A percentile compares a stretch with the other conserved stretches of the same genome.
Conservation (phyloP, 2,888 invertebrate species). For the Nineta flava region DNA sequence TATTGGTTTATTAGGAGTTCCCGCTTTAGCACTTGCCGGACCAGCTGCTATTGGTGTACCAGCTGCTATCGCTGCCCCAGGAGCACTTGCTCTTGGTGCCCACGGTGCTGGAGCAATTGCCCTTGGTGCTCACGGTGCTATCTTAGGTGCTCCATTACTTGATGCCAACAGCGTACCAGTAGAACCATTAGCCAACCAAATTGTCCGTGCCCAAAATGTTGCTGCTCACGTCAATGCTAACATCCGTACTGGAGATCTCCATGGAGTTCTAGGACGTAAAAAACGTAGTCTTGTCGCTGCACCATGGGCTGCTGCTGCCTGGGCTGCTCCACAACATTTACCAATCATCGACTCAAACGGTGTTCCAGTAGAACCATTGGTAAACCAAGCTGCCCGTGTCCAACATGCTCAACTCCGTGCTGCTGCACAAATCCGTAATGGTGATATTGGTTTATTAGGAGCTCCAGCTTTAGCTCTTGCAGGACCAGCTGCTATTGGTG, state of each 20-base stretch:
- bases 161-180: neutral
- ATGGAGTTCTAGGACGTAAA: conserved; percentile 13
- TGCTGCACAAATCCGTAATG: conserved; percentile 3
- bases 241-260: conserved; percentile 31
- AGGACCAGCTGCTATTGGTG: conserved; percentile 4
- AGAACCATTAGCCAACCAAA: neutral
- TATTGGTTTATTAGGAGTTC: conserved; percentile 13
- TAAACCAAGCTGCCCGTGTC: conserved; percentile 36
- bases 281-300: neutral
- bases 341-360: conserved; percentile 18
- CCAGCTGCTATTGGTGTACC: too few species aligned
- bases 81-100: neutral
- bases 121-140: conserved; percentile 18
- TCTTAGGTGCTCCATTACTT: neutral
- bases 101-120: conserved; percentile 2
- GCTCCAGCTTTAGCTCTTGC: conserved; percentile 14
- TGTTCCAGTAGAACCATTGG: conserved; percentile 29
- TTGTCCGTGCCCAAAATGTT: neutral
- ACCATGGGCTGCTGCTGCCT: conserved; percentile 6
- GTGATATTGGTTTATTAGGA: neutral
- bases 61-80: neutral
- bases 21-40: conserved; percentile 14
- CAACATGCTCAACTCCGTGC: conserved; percentile 17
- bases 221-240: conserved; percentile 9
- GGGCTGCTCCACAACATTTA: conserved; percentile 25